Conservation (phyloP, 2,113 vertebrate species). For the Ancistrus triradiatus region DNA sequence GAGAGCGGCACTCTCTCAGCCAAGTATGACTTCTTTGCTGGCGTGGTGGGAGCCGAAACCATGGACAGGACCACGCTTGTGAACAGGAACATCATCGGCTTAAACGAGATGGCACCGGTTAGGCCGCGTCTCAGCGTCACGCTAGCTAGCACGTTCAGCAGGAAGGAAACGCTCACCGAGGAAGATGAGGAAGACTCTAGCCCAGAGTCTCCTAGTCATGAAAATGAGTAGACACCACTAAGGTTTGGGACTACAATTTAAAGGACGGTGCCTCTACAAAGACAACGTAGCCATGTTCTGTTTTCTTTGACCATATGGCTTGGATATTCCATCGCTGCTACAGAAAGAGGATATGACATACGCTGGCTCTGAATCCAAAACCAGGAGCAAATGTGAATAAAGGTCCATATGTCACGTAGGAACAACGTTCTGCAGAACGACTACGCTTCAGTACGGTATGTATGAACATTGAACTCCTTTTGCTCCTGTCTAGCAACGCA, state of each 20-base stretch:
- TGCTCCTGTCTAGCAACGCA: conserved; percentile 16
- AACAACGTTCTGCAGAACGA: conserved; percentile 14
- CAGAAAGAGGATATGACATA: background rate
- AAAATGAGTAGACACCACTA: conserved; percentile 65
- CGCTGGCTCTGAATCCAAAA: background rate
- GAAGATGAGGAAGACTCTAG: conserved; percentile 83
- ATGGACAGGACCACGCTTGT: conserved; percentile 97
- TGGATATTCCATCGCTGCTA: conserved; percentile 32
- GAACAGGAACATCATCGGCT: conserved; percentile 86
- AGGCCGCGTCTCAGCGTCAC: conserved; percentile 85
- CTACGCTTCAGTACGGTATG: conserved; percentile 31
- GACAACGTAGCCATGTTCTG: background rate
- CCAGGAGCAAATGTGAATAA: background rate
- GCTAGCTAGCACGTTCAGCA: conserved; percentile 83
- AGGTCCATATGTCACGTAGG: background rate
- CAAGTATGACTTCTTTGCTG: conserved; percentile 91
- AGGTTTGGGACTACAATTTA: conserved; percentile 35
- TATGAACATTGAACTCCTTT: conserved; percentile 32
- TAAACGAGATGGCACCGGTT: conserved; percentile 87
- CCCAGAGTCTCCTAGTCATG: conserved; percentile 82
- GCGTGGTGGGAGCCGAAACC: conserved; percentile 89
- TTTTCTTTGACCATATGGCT: conserved; percentile 11
- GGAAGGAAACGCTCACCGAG: conserved; percentile 84
- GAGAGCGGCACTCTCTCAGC: conserved; percentile 91
- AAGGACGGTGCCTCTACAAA: conserved; percentile 25